Base-by-base conservation (phyloP, 2,113 vertebrate species). In the Paracanthobrama guichenoti region DNA sequence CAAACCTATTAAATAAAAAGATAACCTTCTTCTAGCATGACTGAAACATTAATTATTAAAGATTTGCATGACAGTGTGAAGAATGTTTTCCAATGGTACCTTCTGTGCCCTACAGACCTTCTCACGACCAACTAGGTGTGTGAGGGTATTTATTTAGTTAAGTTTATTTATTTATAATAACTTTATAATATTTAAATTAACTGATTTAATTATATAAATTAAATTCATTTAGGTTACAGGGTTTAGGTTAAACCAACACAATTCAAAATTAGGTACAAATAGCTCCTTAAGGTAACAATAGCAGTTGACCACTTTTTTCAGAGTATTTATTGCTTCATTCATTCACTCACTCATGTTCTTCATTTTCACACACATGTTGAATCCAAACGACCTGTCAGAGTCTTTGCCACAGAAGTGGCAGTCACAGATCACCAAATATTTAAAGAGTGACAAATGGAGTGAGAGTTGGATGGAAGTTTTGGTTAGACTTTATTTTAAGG, bases 371-470 rank as follows among this genome's bases (percentile, higher is more conserved):
- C 69, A 73, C 22, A 73, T 44, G 39, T 42, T 46, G 39, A 26
- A 2, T 73, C 35, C 18, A 12, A 75, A 28, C 55, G 26, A 24
- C 5, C 71, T 16, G 6, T 46, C 22, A 48, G 44, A 73, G 71
- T 24, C 26, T 53, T 28, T 39, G 31, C 5, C 24, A 75, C n/a
- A 48, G 20, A 14, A 48, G 26, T 53, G n/a, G 26, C 13, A 77
- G 26, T n/a, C 59, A 55, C 28, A 77, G 35, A 83, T n/a, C 31
- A 53, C 66, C 57, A 83, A 64, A 73, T 62, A 72, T 74, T 57
- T 53, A 53, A 42, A 72, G 26, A 31, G 24, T 3, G 9, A 73
- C 84, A 81, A 24, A 48, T 35, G 9, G 31, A 64, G 28, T 10
- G 8, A 75, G 24, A 31, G 24, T 35, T 53, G 11, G 39, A 62